phyloP scores from a whole-genome alignment of 1,140 invertebrate species.

The Yoshiicerus persimilis region DNA sequence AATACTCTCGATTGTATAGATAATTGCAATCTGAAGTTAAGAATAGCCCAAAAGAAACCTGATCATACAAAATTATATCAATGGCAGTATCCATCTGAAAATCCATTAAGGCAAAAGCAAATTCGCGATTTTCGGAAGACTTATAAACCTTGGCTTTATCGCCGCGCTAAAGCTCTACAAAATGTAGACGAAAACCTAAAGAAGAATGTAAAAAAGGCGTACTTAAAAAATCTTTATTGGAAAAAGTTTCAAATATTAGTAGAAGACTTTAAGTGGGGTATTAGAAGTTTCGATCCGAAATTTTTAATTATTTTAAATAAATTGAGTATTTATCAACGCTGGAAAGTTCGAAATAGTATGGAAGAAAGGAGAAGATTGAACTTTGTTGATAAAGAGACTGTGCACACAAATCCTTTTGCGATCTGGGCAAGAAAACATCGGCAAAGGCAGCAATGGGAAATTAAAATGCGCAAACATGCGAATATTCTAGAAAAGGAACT shows the following conservation, averaged over 20 bases:
- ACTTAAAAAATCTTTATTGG: background rate
- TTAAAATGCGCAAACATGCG: background rate
- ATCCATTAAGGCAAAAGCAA: conserved; percentile 8
- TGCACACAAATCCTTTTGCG: background rate
- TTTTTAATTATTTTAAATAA: background rate
- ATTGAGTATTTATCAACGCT: background rate
- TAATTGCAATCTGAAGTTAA: conserved; percentile 71
- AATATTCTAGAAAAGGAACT: background rate
- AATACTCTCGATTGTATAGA: conserved; percentile 48
- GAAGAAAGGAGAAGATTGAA: background rate
- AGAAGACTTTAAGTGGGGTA: background rate
- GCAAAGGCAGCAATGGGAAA: background rate
- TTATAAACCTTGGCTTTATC: conserved; percentile 29
- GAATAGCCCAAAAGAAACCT: conserved; percentile 63
- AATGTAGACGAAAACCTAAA: background rate
- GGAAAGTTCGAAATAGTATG: background rate
- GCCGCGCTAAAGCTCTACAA: conserved; percentile 15
- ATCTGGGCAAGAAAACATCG: background rate
- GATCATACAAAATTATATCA: conserved; percentile 42
- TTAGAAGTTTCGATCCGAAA: background rate
- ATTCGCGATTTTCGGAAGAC: conserved; percentile 25
- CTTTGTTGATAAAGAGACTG: background rate
- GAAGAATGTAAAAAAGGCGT: background rate
- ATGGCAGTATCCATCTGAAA: conserved; percentile 23
- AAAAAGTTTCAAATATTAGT: background rate